Evolutionary conservation across 2,113 vertebrate genomes (phyloP).

Genomic region (Oryzias javanicus): DNA sequence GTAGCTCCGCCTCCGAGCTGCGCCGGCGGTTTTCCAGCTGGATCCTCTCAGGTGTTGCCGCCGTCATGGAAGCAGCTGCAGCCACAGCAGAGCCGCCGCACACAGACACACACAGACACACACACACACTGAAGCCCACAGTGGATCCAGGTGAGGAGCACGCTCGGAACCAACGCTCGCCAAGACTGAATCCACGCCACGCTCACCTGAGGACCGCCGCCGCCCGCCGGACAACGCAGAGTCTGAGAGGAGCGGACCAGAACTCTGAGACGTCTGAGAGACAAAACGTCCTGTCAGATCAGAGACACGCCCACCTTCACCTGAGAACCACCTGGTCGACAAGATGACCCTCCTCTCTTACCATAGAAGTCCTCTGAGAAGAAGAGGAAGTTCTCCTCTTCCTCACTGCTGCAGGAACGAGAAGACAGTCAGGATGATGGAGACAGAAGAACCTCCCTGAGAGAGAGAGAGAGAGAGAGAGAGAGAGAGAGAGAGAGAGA

Average conservation of each 20-base stretch:
- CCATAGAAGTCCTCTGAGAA: constrained; percentile 11
- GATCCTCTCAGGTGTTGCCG: constrained; percentile 85
- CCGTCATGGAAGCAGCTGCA: constrained; percentile 60
- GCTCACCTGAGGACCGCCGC: constrained; percentile 58
- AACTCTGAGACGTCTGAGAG: constrained; percentile 26
- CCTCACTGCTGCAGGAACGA: constrained; percentile 75
- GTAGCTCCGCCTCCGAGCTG: constrained; percentile 59
- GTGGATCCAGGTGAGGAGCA: constrained; percentile 33
- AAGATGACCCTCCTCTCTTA: constrained; percentile 16
- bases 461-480: not conserved
- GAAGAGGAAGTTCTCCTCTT: constrained; percentile 75
- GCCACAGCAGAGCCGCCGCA: constrained; percentile 28
- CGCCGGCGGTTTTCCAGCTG: constrained; percentile 87
- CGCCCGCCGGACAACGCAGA: not conserved
- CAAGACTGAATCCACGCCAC: not conserved
- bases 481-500: too few relatives aligned
- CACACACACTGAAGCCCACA: constrained; percentile 62
- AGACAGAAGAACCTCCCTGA: constrained; percentile 94
- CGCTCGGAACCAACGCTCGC: constrained; percentile 5
- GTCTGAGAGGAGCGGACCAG: constrained; percentile 5
- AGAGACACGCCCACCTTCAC: not conserved
- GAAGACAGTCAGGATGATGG: constrained; percentile 82
- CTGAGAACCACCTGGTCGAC: too few relatives aligned
- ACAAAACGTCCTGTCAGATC: not conserved
- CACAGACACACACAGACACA: constrained; percentile 62